Evolutionary conservation across 2,113 vertebrate genomes (phyloP).

Genomic region (Heloderma charlesbogerti): DNA sequence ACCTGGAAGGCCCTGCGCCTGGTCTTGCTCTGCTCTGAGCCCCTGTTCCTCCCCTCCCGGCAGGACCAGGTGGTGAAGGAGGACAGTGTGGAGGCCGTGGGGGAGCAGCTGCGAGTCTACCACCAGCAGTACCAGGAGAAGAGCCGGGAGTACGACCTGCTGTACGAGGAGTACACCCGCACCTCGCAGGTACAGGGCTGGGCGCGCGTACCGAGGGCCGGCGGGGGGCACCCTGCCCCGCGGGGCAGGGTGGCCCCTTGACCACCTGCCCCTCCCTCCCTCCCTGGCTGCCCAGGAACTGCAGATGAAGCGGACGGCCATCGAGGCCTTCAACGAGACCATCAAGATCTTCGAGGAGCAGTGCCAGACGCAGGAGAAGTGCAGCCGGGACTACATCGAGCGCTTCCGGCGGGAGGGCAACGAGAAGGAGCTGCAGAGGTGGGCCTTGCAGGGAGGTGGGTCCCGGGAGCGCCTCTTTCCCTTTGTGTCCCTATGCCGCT

Average conservation of each 20-base stretch:
- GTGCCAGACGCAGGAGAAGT: constrained; percentile 83
- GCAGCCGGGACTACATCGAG: constrained; percentile 85
- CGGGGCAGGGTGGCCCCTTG: too few species aligned
- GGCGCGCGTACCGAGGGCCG: too few species aligned
- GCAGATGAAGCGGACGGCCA: constrained; percentile 86
- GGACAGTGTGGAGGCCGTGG: constrained; percentile 83
- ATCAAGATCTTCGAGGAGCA: constrained; percentile 89
- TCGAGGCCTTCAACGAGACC: constrained; percentile 86
- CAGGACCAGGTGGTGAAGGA: constrained; percentile 77
- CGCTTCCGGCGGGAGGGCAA: constrained; percentile 85
- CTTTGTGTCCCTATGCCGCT: too few species aligned
- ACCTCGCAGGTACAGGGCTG: constrained; percentile 78
- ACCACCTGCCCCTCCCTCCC: not conserved
- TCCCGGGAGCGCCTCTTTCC: too few species aligned
- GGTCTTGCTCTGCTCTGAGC: not conserved
- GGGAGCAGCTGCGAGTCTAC: constrained; percentile 84
- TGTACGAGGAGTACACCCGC: constrained; percentile 84
- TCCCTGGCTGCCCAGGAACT: constrained; percentile 73
- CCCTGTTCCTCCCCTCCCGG: accelerated
- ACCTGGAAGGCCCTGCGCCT: not conserved
- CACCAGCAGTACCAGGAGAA: constrained; percentile 88
- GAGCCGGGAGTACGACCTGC: constrained; percentile 84
- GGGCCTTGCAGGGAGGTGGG: not conserved
- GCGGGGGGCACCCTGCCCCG: too few species aligned
- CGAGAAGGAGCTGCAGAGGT: constrained; percentile 86